Conservation (phyloP, 2,113 vertebrate genomes). For the Crotophaga sulcirostris region DNA sequence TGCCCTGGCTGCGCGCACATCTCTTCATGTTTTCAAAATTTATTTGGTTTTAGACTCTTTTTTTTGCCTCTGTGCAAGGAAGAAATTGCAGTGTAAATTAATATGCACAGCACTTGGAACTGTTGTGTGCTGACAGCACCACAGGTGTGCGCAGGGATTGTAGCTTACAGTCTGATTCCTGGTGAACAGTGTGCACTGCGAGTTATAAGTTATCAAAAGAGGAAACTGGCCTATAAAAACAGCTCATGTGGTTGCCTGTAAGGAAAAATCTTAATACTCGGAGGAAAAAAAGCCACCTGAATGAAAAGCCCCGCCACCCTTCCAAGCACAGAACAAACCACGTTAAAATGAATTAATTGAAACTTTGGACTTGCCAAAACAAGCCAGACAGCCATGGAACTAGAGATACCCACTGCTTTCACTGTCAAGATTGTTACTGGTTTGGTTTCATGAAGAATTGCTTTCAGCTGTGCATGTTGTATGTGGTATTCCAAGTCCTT, state of each 20-base stretch:
- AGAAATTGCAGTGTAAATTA: fast-evolving
- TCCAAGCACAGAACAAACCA: neutral
- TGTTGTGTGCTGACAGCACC: neutral
- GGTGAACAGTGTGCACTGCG: fast-evolving
- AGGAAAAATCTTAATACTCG: neutral
- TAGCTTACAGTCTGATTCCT: neutral
- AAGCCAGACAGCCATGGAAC: too few relatives aligned
- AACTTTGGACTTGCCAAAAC: neutral
- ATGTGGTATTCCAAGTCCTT: neutral
- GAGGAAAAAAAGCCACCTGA: neutral
- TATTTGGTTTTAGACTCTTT: fast-evolving
- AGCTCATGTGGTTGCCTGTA: fast-evolving
- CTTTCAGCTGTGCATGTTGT: neutral
- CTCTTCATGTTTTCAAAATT: neutral
- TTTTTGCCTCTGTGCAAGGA: neutral
- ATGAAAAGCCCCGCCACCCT: neutral
- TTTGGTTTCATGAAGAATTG: neutral
- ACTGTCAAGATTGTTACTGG: neutral
- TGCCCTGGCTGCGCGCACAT: neutral
- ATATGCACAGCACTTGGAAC: neutral
- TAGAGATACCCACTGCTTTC: neutral
- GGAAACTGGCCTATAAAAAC: neutral
- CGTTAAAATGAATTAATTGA: neutral
- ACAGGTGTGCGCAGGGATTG: neutral
- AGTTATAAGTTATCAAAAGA: neutral